These are phyloP conservation scores for Cheilosia pagana DNA, from an alignment of 2,888 invertebrate genomes.

Conservation along the genomic window DNA sequence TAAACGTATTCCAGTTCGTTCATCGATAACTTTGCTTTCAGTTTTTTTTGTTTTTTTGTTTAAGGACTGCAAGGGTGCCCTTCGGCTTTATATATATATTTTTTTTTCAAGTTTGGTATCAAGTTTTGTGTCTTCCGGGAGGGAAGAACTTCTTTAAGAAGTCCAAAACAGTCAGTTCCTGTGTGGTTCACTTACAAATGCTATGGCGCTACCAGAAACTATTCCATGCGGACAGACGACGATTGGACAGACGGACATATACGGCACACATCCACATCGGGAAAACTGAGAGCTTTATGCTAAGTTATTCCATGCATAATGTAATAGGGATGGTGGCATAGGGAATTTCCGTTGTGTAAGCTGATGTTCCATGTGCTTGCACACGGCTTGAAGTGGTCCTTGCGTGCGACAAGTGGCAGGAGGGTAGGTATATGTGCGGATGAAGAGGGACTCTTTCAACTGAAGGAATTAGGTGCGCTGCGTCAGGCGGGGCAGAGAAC, in stretches of 20 bases:
- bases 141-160: conserved; percentile 56
- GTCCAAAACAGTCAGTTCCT: conserved; percentile 49
- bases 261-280: conserved; percentile 16
- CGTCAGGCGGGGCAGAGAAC: background rate
- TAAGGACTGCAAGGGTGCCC: conserved; percentile 10
- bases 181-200: conserved; percentile 6
- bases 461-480: background rate
- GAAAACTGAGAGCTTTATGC: conserved; percentile 52
- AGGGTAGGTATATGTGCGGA: background rate
- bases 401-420: conserved; percentile 48
- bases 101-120: conserved; percentile 2
- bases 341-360: conserved; percentile 72
- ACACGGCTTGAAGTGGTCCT: conserved; percentile 62
- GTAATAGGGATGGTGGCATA: conserved; percentile 65
- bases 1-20: conserved; percentile 49
- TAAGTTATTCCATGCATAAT: conserved; percentile 75
- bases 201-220: conserved; percentile 8
- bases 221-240: conserved; percentile 44
- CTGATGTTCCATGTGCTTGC: conserved; percentile 70
- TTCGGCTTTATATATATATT: background rate
- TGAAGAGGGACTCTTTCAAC: background rate
- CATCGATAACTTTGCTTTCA: conserved; percentile 33
- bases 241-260: conserved; percentile 33
- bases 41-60: conserved; percentile 13
- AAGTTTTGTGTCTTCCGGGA: conserved; percentile 46